Evolutionary conservation across 2,113 vertebrate genomes (phyloP).

Genomic region (Ascaphus truei): DNA sequence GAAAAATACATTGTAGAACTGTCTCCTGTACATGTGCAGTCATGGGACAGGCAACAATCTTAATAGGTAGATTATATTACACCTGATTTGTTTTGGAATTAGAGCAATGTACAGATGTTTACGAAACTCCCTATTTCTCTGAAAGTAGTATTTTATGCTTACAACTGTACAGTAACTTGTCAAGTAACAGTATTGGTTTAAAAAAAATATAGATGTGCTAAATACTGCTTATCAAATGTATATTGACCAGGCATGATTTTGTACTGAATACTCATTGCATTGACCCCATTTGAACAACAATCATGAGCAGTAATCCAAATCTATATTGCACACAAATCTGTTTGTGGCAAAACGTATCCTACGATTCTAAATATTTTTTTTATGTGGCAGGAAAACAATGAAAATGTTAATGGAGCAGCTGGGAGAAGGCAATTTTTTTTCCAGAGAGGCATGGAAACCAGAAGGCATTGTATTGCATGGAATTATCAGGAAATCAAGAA

Average conservation of each 20-base stretch:
- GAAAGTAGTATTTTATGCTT: background rate
- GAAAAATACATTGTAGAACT: too few species aligned
- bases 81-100: background rate
- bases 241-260: too few species aligned
- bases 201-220: background rate
- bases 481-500: background rate
- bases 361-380: too few species aligned
- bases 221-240: background rate
- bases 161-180: background rate
- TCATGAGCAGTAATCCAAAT: background rate
- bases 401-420: background rate
- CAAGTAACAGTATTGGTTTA: background rate
- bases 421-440: background rate
- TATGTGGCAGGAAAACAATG: background rate
- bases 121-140: background rate
- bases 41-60: too few species aligned
- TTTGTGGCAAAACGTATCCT: too few species aligned
- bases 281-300: background rate
- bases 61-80: too few species aligned
- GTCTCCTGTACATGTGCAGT: too few species aligned
- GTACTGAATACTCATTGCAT: too few species aligned
- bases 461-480: background rate
- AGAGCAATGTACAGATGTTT: background rate
- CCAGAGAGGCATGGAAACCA: background rate
- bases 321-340: background rate